These are phyloP conservation scores for Drosophila robusta DNA, from an alignment of 2,888 invertebrate species.

Conservation along the genomic window DNA sequence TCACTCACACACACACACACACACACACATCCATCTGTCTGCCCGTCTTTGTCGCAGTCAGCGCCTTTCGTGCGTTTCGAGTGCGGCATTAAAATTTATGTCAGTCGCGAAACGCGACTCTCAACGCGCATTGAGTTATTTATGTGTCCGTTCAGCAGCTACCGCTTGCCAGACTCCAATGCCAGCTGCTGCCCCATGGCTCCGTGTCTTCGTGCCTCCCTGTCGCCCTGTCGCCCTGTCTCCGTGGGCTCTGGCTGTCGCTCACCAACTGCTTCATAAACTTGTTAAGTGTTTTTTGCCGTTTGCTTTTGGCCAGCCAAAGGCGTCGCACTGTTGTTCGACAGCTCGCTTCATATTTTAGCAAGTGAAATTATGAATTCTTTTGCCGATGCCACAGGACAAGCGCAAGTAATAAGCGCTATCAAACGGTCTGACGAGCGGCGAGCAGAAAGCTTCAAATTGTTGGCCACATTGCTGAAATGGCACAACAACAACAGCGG, in stretches of 20 bases:
- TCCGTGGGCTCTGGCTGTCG: background rate
- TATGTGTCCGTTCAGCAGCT: slow-evolving; percentile 43
- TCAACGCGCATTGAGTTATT: slow-evolving; percentile 66
- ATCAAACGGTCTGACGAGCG: slow-evolving; percentile 29
- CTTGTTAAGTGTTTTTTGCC: slow-evolving; percentile 61
- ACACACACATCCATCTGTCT: slow-evolving; percentile 24
- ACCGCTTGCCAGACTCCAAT: background rate
- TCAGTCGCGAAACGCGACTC: slow-evolving; percentile 53
- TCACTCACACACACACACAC: no score
- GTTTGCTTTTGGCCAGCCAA: slow-evolving; percentile 38
- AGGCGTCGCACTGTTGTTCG: slow-evolving; percentile 39
- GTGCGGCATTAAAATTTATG: slow-evolving; percentile 63
- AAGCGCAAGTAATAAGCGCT: slow-evolving; percentile 54
- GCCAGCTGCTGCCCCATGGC: background rate
- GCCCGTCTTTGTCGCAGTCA: slow-evolving; percentile 54
- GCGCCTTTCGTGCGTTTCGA: slow-evolving; percentile 56
- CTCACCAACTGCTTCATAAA: slow-evolving; percentile 52
- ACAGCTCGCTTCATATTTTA: slow-evolving; percentile 30
- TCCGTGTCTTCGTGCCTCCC: background rate
- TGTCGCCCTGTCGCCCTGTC: no score
- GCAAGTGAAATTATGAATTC: slow-evolving; percentile 58
- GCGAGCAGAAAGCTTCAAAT: slow-evolving; percentile 13
- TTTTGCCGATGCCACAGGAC: slow-evolving; percentile 36
- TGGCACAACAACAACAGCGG: slow-evolving; percentile 12
- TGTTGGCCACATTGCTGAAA: slow-evolving; percentile 17